A percentile compares a stretch with the other conserved stretches of the same genome.
phyloP scores from a whole-genome alignment of 2,797 vertebrate genomes.

The Ara ararauna region DNA sequence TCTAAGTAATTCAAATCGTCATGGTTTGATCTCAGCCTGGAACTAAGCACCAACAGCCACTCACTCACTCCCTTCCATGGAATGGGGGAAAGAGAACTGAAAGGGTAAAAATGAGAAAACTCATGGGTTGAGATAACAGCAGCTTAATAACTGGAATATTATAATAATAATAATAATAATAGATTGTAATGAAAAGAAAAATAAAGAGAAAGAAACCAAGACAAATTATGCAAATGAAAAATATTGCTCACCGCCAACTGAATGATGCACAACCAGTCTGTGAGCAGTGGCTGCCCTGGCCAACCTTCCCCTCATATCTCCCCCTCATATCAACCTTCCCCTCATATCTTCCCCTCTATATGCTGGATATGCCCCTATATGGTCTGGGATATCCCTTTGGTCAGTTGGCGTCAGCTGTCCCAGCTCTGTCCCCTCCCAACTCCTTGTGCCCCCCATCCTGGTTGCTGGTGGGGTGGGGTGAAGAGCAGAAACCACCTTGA shows the following conservation, averaged over 20 bases:
- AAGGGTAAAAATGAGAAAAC: not conserved
- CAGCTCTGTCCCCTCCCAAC: not conserved
- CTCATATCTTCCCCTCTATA: no score
- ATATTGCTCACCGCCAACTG: not conserved
- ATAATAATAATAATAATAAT: no score
- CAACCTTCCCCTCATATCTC: not conserved
- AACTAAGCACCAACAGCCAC: not conserved
- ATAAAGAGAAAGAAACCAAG: no score
- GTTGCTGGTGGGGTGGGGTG: not conserved
- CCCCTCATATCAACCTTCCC: no score
- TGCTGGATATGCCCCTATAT: accelerated
- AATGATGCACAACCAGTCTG: no score
- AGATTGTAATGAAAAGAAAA: accelerated
- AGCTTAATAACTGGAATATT: not conserved
- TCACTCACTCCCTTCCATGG: accelerated
- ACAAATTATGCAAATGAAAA: not conserved
- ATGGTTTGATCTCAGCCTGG: not conserved
- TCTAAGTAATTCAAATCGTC: not conserved
- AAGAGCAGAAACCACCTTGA: not conserved
- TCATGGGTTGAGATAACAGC: not conserved
- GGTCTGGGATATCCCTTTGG: not conserved
- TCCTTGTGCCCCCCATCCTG: not conserved
- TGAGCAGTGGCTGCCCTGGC: not conserved
- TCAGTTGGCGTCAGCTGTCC: not conserved
- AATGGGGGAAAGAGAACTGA: not conserved